Conservation (phyloP, 2,113 vertebrate species). For the Progne subis region DNA sequence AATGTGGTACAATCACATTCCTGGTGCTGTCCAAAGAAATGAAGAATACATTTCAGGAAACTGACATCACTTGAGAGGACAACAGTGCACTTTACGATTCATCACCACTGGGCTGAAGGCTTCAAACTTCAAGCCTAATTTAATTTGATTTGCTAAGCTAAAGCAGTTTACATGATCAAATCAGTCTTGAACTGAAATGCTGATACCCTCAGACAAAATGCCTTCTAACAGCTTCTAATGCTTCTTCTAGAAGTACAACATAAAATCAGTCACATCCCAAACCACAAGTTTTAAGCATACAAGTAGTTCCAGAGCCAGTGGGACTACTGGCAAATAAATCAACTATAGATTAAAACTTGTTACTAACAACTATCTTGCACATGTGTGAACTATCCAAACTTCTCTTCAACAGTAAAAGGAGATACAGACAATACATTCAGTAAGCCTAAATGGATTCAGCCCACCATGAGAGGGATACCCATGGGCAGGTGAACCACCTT, state of each 20-base stretch:
- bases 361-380: background rate
- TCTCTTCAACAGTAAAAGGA: background rate
- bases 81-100: background rate
- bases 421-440: background rate
- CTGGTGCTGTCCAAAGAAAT: background rate
- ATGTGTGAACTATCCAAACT: background rate
- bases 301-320: background rate
- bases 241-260: background rate
- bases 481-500: background rate
- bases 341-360: background rate
- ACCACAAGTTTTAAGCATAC: background rate
- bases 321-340: background rate
- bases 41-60: background rate
- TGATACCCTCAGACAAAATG: background rate
- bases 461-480: background rate
- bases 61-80: background rate
- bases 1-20: background rate
- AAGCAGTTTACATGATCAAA: background rate
- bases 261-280: background rate
- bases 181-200: background rate
- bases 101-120: background rate
- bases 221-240: background rate
- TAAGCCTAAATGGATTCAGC: background rate
- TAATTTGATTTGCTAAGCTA: background rate
- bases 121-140: background rate